Evolutionary conservation across 1,140 invertebrate genomes (phyloP).

Genomic region (Diorhabda elongata): DNA sequence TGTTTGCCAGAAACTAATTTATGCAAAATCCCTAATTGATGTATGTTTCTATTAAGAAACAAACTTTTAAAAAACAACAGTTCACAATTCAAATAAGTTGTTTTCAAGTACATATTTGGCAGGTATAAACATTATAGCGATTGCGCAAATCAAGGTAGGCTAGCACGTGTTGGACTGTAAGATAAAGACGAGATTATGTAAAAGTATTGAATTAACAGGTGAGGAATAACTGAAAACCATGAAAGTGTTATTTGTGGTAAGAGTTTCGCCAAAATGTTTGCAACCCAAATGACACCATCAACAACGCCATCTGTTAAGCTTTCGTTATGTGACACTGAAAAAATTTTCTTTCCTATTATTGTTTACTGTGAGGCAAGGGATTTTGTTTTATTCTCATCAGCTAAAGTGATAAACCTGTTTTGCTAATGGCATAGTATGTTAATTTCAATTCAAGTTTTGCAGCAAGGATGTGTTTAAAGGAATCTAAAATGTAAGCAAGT

Average conservation of each 20-base stretch:
- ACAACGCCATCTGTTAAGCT: constrained; percentile 34
- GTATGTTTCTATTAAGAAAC: too few species aligned
- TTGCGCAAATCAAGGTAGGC: too few species aligned
- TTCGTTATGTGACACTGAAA: constrained; percentile 31
- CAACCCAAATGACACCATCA: constrained; percentile 27
- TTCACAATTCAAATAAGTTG: too few species aligned
- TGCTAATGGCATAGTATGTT: constrained; percentile 30
- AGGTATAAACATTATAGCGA: too few species aligned
- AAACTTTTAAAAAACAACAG: too few species aligned
- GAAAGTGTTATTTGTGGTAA: background rate
- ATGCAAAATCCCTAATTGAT: too few species aligned
- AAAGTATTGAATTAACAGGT: too few species aligned
- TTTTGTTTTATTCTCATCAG: constrained; percentile 35
- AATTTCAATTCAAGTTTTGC: constrained; percentile 24
- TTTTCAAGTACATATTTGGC: too few species aligned
- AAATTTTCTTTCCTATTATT: constrained; percentile 39
- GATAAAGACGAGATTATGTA: too few species aligned
- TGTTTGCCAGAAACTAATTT: too few species aligned
- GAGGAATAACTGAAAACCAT: too few species aligned
- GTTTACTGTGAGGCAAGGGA: constrained; percentile 30
- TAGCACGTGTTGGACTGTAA: too few species aligned
- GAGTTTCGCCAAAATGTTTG: constrained; percentile 23
- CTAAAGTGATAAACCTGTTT: constrained; percentile 42
- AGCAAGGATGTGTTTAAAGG: constrained; percentile 7
- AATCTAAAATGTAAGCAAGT: background rate